These are phyloP conservation scores for Eilema griseolum DNA, from an alignment of 2,888 invertebrate species.

Conservation along the genomic window DNA sequence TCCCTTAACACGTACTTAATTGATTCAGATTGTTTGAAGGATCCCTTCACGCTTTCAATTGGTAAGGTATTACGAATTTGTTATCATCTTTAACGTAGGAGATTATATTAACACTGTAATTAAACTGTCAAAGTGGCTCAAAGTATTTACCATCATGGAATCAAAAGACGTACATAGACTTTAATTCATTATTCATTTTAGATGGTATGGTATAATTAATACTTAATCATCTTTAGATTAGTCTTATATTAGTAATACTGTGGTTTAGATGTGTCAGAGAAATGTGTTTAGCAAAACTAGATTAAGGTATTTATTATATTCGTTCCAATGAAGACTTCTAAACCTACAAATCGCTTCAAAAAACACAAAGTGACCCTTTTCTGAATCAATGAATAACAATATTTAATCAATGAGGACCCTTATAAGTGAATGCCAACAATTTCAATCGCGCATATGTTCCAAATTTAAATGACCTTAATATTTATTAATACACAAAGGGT, in stretches of 20 bases:
- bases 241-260: too few species aligned
- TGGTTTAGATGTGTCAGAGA: not conserved
- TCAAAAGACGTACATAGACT: not conserved
- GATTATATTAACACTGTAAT: not conserved
- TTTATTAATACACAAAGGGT: conserved; percentile 19
- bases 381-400: conserved; percentile 22
- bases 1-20: not conserved
- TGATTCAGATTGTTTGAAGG: conserved; percentile 9
- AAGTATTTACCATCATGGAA: not conserved
- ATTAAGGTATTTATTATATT: not conserved
- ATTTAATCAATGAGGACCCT: conserved; percentile 11
- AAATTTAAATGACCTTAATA: conserved; percentile 20
- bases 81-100: not conserved
- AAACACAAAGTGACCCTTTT: conserved; percentile 27
- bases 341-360: not conserved
- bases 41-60: conserved; percentile 14
- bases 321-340: not conserved
- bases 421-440: conserved; percentile 22
- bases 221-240: not conserved
- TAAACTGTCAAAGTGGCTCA: not conserved
- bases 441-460: conserved; percentile 17
- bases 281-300: not conserved
- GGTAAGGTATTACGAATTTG: not conserved
- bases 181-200: not conserved
- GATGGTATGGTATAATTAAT: not conserved